Base-by-base conservation (phyloP, 2,113 vertebrate genomes). In the Aptenodytes forsteri region DNA sequence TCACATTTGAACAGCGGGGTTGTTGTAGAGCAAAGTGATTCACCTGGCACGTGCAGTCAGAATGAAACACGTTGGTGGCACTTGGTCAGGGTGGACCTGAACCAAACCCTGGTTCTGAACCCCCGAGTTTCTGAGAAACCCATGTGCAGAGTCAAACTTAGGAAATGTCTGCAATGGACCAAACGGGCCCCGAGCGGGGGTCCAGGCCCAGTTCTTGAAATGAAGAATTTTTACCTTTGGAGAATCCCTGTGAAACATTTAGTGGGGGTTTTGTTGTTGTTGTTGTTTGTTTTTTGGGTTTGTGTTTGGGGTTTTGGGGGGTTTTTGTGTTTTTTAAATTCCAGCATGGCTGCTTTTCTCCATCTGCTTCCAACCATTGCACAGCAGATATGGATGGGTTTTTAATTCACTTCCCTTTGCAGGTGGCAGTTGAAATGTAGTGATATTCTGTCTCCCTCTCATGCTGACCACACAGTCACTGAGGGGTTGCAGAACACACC, bases 371-470 rank as follows among this genome's bases (percentile, higher is more conserved):
- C 77, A 93, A 26, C 16, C 70, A 40, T 6, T 62, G 44, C 64
- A 46, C 66, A 88, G 59, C 59, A 91, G 67, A 42, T 40, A 47
- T 10, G 34, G 80, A 46, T 75, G 30, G 34, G 34, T 2, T 32
- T 50, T 58, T 73, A 82, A 38, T 61, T 87, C 38, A 27, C 9
- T 82, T 59, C 46, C 15, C 73, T 67, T 70, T 83, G 80, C 66
- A 94, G 86, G 52, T 79, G 78, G 84, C 89, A 75, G 26, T 23
- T 93, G 80, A 86, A 92, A 77, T 18, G 16, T 20, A 59, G 58
- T 21, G 59, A 42, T 78, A 9, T 8, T 91, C 78, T 59, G 10
- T 62, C 55, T 59, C 71, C 30, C 20, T 38, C 58, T 65, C 55
- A 18, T 6, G 15, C 59, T 83, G 75, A 75, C 62, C 52, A 42